Evolutionary conservation across 2,113 vertebrate species (phyloP).

Genomic region (Boulengeromyrus knoepffleri): DNA sequence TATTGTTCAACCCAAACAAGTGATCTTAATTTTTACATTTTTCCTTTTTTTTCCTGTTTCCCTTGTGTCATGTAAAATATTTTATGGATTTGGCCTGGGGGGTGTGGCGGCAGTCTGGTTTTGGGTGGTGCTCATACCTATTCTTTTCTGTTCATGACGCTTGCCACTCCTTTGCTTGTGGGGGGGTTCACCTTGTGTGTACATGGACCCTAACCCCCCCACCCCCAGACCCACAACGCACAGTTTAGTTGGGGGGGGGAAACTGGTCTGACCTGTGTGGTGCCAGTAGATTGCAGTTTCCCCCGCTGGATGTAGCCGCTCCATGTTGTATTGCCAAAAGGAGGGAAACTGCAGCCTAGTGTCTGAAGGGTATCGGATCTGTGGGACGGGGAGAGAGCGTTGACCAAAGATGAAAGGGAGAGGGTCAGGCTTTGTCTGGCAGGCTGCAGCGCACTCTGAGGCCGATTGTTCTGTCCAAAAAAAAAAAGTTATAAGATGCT

Average conservation of each 20-base stretch:
- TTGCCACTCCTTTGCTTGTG: neutral
- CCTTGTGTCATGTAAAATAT: neutral
- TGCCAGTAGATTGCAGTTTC: neutral
- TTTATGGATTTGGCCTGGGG: neutral
- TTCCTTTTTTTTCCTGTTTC: neutral
- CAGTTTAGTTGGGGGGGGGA: neutral
- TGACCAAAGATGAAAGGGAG: neutral
- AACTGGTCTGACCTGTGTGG: neutral
- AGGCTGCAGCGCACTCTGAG: neutral
- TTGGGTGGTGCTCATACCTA: neutral
- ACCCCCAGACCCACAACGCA: neutral
- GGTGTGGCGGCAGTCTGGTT: neutral
- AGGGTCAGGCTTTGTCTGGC: neutral
- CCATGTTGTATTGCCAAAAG: neutral
- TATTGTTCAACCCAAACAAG: neutral
- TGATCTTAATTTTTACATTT: neutral
- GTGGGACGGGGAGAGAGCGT: neutral
- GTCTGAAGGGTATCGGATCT: neutral
- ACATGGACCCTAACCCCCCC: neutral
- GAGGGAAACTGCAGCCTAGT: neutral
- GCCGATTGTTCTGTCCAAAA: neutral
- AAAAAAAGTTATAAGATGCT: neutral
- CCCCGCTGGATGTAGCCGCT: neutral
- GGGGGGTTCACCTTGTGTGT: neutral
- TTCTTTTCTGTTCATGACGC: neutral